Evolutionary conservation across 2,888 invertebrate species (phyloP), one percentile per base, ranked within the genome.

Genomic region (Euphydryas editha): DNA sequence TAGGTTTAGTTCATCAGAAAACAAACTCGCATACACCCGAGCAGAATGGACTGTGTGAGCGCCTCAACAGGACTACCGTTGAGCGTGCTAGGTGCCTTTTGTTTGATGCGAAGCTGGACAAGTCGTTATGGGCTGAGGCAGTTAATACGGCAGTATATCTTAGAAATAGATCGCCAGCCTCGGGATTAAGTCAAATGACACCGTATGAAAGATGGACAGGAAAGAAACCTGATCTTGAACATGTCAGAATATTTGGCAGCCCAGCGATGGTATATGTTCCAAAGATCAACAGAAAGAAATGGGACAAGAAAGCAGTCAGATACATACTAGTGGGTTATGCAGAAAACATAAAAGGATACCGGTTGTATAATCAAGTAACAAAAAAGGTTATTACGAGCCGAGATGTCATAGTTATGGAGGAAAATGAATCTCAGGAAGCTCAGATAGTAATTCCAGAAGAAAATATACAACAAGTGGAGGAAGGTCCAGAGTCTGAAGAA

Each of bases 1-100:
- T 30, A 30, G 13, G 46, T 47, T 15, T 42, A 42, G 30, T 30
- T 30, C 58, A 58, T 13, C 58, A 58, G 6, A 63, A 57, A 17
- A 63, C 58, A 3, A 57, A 49, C 20, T 6, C n/a, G 8, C 51
- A 63, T 13, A 63, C 58, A 7, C 58, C 58, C 0, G 59, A 64
- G 59, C 59, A 64, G 18, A 64, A 64, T 44, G 64, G 54, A 13
- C 20, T 59, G 2, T 44, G 51, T 36, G 54, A 64, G 49, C 10
- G 63, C 0, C 13, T 44, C 1, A 64, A 64, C 42, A 17, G 64
- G 21, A 44, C 64, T 0, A 11, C 21, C 7, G 49, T 49, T 21
- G 20, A 46, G 17, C 11, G 15, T 8, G 46, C 46, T 17, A 20
- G 44, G 3, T 64, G 59, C 8, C 18, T 64, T 10, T 44, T 64